Percentiles rank a stretch among this genome's conserved stretches.
These are phyloP conservation scores for Cheilosia vulpina DNA, from an alignment of 2,888 invertebrate genomes.

Conservation along the genomic window DNA sequence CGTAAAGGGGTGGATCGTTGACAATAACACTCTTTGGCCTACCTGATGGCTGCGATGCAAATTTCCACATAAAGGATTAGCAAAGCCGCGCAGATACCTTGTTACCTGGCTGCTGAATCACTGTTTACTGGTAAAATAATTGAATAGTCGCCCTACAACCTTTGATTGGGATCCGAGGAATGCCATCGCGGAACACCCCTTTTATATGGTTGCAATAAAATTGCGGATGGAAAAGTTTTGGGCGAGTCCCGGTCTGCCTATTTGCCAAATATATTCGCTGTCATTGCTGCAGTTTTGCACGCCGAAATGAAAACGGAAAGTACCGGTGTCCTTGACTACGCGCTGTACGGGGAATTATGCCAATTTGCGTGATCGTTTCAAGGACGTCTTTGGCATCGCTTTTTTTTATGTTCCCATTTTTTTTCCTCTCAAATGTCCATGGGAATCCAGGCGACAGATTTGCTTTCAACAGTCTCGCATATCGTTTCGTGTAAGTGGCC, in stretches of 20 bases:
- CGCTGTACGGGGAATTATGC: constrained; percentile 21
- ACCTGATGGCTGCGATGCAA: constrained; percentile 58
- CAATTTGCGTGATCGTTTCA: constrained; percentile 55
- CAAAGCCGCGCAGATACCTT: neutral
- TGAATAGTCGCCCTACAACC: constrained; percentile 64
- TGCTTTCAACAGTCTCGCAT: constrained; percentile 1
- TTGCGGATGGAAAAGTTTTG: constrained; percentile 25
- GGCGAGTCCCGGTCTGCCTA: constrained; percentile 47
- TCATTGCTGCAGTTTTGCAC: constrained; percentile 49
- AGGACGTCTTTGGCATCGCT: constrained; percentile 26
- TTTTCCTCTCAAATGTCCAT: neutral
- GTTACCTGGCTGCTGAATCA: constrained; percentile 15
- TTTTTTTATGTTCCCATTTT: neutral
- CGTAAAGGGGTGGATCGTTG: constrained; percentile 70
- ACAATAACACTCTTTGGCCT: constrained; percentile 43
- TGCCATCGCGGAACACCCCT: constrained; percentile 67
- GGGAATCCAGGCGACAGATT: neutral
- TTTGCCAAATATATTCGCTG: constrained; percentile 50
- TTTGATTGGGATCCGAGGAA: constrained; percentile 47
- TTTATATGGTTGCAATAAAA: constrained; percentile 72
- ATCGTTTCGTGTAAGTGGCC: constrained; percentile 27
- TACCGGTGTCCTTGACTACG: constrained; percentile 50
- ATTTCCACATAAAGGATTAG: constrained; percentile 40
- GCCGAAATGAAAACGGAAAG: constrained; percentile 45
- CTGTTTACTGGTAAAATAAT: constrained; percentile 69